Evolutionary conservation across 2,888 invertebrate genomes (phyloP).

Genomic region (Xestia c-nigrum): DNA sequence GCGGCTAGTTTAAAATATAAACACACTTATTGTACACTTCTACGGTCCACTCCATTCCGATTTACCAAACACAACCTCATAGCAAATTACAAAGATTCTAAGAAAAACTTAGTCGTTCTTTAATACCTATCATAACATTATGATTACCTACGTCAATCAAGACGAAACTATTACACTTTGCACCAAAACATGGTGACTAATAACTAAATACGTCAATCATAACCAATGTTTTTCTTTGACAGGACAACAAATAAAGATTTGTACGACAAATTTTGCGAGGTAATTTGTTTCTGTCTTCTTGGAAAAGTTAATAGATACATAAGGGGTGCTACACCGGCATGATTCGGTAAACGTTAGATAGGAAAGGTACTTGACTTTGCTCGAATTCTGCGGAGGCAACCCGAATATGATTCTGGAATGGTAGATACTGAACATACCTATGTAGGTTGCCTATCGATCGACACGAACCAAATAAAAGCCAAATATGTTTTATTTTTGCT

Average conservation of each 20-base stretch:
- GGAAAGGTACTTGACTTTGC: background rate
- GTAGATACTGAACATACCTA: background rate
- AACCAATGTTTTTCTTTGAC: conserved; percentile 18
- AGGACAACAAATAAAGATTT: conserved; percentile 22
- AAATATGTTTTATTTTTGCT: background rate
- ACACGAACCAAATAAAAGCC: background rate
- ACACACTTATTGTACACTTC: background rate
- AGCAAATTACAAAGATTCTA: conserved; percentile 23
- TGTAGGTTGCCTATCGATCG: background rate
- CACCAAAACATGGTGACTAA: conserved; percentile 18
- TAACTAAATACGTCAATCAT: conserved; percentile 22
- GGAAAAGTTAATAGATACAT: conserved; percentile 19
- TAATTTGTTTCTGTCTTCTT: conserved; percentile 15
- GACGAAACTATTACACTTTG: conserved; percentile 1
- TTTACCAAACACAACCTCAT: background rate
- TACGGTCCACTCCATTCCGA: background rate
- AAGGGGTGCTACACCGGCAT: background rate
- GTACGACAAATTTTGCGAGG: conserved; percentile 5
- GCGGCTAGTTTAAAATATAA: background rate
- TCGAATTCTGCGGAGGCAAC: background rate
- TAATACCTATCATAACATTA: conserved; percentile 32
- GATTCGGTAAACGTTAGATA: background rate
- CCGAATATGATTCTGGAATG: background rate
- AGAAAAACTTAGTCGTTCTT: conserved; percentile 27
- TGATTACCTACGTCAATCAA: conserved; percentile 39